Base-by-base conservation (phyloP, 1,140 invertebrate species). In the Delia radicum region DNA sequence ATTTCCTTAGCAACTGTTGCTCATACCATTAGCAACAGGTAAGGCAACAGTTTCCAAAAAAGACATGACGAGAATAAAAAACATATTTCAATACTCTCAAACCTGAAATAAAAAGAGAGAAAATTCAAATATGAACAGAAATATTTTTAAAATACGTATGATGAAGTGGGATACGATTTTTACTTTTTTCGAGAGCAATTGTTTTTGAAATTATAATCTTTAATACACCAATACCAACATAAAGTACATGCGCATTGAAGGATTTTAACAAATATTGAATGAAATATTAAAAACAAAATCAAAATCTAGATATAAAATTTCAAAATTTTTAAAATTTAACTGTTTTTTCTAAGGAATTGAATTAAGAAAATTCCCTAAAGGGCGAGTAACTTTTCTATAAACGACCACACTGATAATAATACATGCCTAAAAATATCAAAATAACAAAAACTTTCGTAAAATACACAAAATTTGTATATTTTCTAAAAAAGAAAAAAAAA, bases 11-110 rank as follows among this genome's bases (percentile, higher is more conserved):
- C 80, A 84, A 82, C 82, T 84, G 82, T 84, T 84, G 81, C 82
- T 84, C 80, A 78, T 78, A 55, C 75, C 78, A 80, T 78, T 81
- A 84, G 82, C 82, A 84, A 84, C 82, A 84, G 82, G 82, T 84
- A 74, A 73, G 63, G 73, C 46, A 74, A 62, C 46, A 74, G 72
- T 65, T 69, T n/a, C n/a, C n/a, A n/a, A n/a, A n/a, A n/a, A n/a
- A n/a, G n/a, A n/a, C n/a, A n/a, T n/a, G n/a, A n/a, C n/a, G n/a
- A n/a, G n/a, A n/a, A n/a, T n/a, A n/a, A n/a, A n/a, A n/a, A n/a
- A n/a, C n/a, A n/a, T n/a, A n/a, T n/a, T n/a, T 28, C 27, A 65
- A 29, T 13, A 8, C 48, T 21, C 62, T 10, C 6, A 27, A 27
- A 28, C 8, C 62, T 3, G 24, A 63, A 15, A n/a, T 29, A 31